phyloP scores from a whole-genome alignment of 2,888 invertebrate genomes.

The Cantharis flavilabris region DNA sequence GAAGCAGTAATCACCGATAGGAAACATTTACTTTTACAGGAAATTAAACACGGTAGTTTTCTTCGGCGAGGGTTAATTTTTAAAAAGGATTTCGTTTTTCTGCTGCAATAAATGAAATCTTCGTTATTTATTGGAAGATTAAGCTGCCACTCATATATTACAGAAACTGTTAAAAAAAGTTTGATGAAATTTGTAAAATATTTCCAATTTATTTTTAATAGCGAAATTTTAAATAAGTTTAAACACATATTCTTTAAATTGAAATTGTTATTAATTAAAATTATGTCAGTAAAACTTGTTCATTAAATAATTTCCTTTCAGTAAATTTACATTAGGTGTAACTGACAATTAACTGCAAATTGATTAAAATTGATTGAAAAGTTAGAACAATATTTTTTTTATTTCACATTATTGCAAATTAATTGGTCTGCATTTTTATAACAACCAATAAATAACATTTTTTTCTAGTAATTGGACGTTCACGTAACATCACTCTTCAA shows the following conservation, averaged over 20 bases:
- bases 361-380: not conserved
- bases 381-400: not conserved
- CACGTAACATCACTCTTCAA: not conserved
- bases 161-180: not conserved
- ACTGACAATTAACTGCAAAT: not conserved
- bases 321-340: not conserved
- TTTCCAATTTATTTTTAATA: not conserved
- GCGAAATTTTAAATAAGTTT: not conserved
- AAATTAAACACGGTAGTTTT: conserved; percentile 1
- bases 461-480: not conserved
- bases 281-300: not conserved
- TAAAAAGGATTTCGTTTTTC: not conserved
- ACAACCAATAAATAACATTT: not conserved
- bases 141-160: not conserved
- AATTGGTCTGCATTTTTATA: not conserved
- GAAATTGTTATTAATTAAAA: not conserved
- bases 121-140: not conserved
- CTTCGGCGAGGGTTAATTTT: not conserved
- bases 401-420: not conserved
- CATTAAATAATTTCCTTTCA: not conserved
- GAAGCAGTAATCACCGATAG: not conserved
- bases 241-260: too few species aligned
- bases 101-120: not conserved
- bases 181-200: not conserved
- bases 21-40: not conserved